A percentile compares a stretch with the other conserved stretches of the same genome.
phyloP scores from a whole-genome alignment of 2,113 vertebrate species.

The Rana temporaria region DNA sequence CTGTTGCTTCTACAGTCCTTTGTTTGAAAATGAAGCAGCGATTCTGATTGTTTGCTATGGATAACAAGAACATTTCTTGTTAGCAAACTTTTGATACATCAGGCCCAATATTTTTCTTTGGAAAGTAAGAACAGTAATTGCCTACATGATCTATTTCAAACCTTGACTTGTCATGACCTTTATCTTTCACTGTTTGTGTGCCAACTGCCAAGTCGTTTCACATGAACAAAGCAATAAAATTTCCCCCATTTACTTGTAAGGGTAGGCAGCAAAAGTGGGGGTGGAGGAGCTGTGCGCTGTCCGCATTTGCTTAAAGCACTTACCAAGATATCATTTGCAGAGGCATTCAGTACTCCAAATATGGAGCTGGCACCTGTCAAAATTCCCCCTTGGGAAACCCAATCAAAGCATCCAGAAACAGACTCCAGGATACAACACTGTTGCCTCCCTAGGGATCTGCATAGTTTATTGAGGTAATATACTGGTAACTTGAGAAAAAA shows the following conservation, averaged over 20 bases:
- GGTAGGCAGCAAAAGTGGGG: constrained; percentile 49
- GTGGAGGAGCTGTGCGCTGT: constrained; percentile 13
- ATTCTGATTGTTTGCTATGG: no score
- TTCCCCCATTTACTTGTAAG: constrained; percentile 38
- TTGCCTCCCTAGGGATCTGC: constrained; percentile 21
- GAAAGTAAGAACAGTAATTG: constrained; percentile 43
- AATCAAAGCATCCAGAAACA: constrained; percentile 48
- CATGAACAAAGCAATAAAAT: constrained; percentile 56
- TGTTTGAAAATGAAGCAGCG: no score
- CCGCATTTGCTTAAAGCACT: constrained; percentile 45
- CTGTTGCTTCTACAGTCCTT: no score
- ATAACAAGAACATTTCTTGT: no score
- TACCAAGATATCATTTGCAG: constrained; percentile 48
- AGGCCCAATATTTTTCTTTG: background rate
- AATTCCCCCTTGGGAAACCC: constrained; percentile 46
- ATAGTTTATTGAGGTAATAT: constrained; percentile 27
- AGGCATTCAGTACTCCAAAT: constrained; percentile 44
- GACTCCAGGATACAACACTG: constrained; percentile 46
- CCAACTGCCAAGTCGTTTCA: constrained; percentile 36
- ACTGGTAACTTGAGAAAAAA: constrained; percentile 23
- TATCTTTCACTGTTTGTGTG: constrained; percentile 36
- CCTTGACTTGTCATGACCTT: constrained; percentile 47
- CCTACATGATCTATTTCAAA: constrained; percentile 42
- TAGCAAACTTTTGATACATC: no score
- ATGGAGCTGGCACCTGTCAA: constrained; percentile 51